Evolutionary conservation across 1,140 invertebrate species (phyloP).

Genomic region (Drosophila biarmipes): DNA sequence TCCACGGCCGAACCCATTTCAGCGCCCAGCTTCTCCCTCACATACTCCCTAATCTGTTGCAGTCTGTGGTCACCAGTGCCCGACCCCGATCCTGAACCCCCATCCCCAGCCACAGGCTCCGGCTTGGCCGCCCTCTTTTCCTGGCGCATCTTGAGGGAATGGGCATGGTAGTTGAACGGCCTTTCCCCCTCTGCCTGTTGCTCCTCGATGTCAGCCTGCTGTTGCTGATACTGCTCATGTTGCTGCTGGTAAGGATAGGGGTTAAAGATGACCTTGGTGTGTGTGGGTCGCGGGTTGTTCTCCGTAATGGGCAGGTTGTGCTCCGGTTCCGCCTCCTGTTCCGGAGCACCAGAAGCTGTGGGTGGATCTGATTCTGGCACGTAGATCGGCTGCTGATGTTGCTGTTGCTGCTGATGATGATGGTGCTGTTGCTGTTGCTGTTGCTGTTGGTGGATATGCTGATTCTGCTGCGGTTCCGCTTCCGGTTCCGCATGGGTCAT

Average conservation of each 20-base stretch:
- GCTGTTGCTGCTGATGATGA: constrained; percentile 20
- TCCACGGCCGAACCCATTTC: constrained; percentile 77
- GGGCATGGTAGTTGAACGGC: constrained; percentile 81
- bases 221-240: constrained; percentile 11
- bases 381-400: constrained; percentile 64
- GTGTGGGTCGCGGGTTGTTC: constrained; percentile 77
- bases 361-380: constrained; percentile 65
- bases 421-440: constrained; percentile 31
- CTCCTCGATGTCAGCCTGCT: constrained; percentile 16
- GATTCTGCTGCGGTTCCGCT: neutral
- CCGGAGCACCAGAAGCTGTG: constrained; percentile 21
- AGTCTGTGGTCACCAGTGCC: constrained; percentile 44
- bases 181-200: constrained; percentile 45
- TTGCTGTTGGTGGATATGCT: too few relatives aligned
- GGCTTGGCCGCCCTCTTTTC: constrained; percentile 57
- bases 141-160: constrained; percentile 51
- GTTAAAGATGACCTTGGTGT: constrained; percentile 82
- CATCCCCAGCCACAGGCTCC: constrained; percentile 8
- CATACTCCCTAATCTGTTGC: constrained; percentile 76
- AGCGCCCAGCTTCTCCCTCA: constrained; percentile 74
- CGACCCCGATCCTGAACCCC: neutral
- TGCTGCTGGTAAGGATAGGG: constrained; percentile 59
- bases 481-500: constrained; percentile 58
- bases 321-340: constrained; percentile 22
- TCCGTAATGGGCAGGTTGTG: constrained; percentile 66